A percentile compares a stretch with the other conserved stretches of the same genome.
Evolutionary conservation across 2,113 vertebrate species (phyloP).

Genomic region (Trinectes maculatus): DNA sequence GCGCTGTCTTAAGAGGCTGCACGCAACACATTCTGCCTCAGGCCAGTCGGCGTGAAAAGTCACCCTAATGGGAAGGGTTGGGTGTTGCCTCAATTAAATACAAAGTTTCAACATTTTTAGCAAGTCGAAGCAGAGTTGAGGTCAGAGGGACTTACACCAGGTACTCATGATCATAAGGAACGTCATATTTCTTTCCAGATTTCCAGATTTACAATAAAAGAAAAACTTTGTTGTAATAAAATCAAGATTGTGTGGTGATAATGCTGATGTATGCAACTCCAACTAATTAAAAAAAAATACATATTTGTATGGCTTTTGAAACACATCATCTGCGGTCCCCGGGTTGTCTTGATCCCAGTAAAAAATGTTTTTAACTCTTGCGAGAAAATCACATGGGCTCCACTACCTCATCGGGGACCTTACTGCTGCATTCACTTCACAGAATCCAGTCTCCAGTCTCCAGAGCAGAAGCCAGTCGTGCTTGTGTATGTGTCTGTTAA

Average conservation of each 20-base stretch:
- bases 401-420: conserved; percentile 35
- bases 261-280: neutral
- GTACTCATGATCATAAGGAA: neutral
- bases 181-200: neutral
- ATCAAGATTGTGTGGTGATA: no score
- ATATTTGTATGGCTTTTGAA: neutral
- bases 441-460: conserved; percentile 36
- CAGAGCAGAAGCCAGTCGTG: conserved; percentile 21
- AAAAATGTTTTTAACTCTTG: neutral
- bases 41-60: conserved; percentile 37
- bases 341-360: neutral
- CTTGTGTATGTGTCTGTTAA: conserved; percentile 49
- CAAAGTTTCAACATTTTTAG: conserved; percentile 21
- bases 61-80: conserved; percentile 36
- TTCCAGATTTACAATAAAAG: no score
- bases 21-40: conserved; percentile 34
- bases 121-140: conserved; percentile 21
- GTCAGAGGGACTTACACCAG: neutral
- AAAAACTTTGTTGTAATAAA: no score
- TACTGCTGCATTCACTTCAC: conserved; percentile 17
- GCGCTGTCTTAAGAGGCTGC: conserved; percentile 33
- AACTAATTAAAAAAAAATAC: neutral
- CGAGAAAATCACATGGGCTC: conserved; percentile 4
- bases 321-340: neutral
- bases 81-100: conserved; percentile 26